Conservation (phyloP, 1,140 invertebrate genomes). For the Chionoecetes opilio region DNA sequence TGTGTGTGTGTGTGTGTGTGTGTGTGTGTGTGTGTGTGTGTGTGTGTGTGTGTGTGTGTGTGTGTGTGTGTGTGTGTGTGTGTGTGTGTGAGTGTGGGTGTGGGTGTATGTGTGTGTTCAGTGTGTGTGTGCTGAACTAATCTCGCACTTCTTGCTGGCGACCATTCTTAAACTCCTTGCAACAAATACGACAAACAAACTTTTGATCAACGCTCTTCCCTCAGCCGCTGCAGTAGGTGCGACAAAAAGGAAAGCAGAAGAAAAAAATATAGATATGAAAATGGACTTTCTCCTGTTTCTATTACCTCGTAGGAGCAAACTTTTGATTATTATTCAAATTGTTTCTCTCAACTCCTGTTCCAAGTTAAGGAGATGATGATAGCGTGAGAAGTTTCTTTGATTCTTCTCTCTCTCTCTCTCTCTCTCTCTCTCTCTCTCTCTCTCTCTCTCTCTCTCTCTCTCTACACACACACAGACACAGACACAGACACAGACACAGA, state of each 20-base stretch:
- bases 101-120: too few species aligned
- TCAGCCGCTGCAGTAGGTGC: background rate
- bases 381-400: background rate
- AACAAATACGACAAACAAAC: too few species aligned
- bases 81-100: too few species aligned
- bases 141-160: too few species aligned
- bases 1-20: too few species aligned
- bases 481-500: too few species aligned
- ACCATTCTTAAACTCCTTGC: too few species aligned
- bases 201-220: too few species aligned
- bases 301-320: conserved; percentile 1
- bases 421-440: background rate
- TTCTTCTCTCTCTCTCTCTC: background rate
- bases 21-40: background rate
- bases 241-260: background rate
- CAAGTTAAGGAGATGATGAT: conserved; percentile 4
- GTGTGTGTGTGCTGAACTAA: too few species aligned
- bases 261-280: background rate
- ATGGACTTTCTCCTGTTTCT: background rate
- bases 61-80: too few species aligned
- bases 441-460: conserved; percentile 23
- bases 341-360: conserved; percentile 25
- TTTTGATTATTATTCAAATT: conserved; percentile 32
- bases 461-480: too few species aligned
- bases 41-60: too few species aligned